Conservation (phyloP, 2,888 invertebrate genomes). For the Drosophila cognata region DNA sequence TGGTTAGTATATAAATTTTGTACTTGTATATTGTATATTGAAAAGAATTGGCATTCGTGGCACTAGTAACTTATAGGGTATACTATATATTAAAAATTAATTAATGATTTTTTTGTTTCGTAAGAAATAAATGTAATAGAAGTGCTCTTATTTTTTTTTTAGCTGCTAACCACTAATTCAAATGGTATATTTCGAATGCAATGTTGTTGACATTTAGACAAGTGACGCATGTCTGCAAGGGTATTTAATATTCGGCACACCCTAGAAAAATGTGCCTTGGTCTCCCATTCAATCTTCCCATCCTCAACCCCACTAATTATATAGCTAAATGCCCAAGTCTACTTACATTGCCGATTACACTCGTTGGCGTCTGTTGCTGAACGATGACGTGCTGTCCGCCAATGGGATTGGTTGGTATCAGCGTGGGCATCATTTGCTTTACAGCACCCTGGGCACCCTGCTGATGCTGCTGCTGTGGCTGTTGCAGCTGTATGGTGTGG, state of each 20-base stretch:
- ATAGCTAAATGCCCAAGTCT: neutral
- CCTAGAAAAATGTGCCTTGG: neutral
- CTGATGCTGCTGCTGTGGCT: slow-evolving; percentile 66
- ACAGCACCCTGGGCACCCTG: slow-evolving; percentile 64
- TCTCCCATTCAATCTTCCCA: neutral
- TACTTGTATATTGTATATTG: neutral
- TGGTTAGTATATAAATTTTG: neutral
- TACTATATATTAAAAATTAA: neutral
- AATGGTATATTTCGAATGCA: neutral
- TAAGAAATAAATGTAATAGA: neutral
- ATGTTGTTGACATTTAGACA: neutral
- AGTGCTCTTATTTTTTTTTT: neutral
- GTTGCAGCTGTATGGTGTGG: slow-evolving; percentile 77
- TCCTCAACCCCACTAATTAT: neutral
- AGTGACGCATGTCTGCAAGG: neutral
- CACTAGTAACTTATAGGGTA: neutral
- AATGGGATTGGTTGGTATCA: slow-evolving; percentile 83
- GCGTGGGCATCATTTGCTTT: slow-evolving; percentile 83
- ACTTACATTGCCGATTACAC: slow-evolving; percentile 83
- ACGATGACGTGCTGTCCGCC: slow-evolving; percentile 83
- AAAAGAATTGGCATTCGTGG: neutral
- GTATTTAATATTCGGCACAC: neutral
- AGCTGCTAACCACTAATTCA: neutral
- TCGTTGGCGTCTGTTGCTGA: slow-evolving; percentile 81
- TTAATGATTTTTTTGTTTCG: neutral